Evolutionary conservation across 2,888 invertebrate genomes (phyloP), one percentile per base, ranked within the genome.

Genomic region (Perithous albicinctus): DNA sequence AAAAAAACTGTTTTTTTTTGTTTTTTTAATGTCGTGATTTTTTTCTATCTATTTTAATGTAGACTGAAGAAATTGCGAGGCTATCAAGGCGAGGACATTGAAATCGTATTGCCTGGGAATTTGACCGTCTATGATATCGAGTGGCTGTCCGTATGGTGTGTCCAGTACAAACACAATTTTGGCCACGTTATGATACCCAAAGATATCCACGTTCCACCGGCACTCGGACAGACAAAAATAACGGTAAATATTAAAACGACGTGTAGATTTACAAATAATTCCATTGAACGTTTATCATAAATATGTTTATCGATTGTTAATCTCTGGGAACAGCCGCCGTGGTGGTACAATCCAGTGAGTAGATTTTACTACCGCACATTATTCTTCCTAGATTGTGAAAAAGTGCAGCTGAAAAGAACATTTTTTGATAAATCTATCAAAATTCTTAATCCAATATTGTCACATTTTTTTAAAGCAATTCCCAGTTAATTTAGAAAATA

Each of bases 281-380:
- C 54, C 41, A 26, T 6, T 48, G 59, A n/a, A 66, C 76, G 61
- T 79, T 63, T 51, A 23, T n/a, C n/a, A n/a, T 75, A 15, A 59
- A 59, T 35, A 35, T 54, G 12, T n/a, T 54, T 15, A 35, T 64
- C 70, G n/a, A n/a, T 35, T 72, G 48, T 41, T 56, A 43, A 67
- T 72, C n/a, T 51, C 59, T 70, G 74, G 90, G 89, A 88, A 89
- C 93, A 97, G 97, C 97, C 97, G 92, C 95, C 96, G 90, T 97
- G 97, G 97, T 97, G 97, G 97, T 97, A 97, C 93, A 96, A 96
- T 93, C 97, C 97, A 93, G 97, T 97, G 94, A 97, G 97, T 96
- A 95, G 90, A 72, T 75, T 32, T 46, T 69, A 6, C 26, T 3
- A 38, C 32, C 64, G 10, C n/a, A 23, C 8, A 15, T 48, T 18